phyloP scores from a whole-genome alignment of 2,888 invertebrate genomes.

The Cinara cedri region DNA sequence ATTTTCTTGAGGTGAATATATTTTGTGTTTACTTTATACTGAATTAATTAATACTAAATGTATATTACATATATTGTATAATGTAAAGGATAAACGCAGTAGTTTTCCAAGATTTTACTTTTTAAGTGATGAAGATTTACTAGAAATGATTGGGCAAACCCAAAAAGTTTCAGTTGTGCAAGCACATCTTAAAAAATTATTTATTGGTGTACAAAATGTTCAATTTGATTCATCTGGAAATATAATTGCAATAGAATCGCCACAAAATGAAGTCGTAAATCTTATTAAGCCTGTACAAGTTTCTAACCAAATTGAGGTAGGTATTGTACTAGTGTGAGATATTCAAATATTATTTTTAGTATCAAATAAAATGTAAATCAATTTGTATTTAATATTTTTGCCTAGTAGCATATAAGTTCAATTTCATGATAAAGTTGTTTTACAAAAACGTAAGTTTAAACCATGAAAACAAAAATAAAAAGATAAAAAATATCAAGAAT shows the following conservation, averaged over 20 bases:
- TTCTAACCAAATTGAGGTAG: constrained; percentile 79
- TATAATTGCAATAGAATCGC: constrained; percentile 75
- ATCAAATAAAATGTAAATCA: background rate
- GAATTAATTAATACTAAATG: background rate
- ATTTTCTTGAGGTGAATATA: constrained; percentile 80
- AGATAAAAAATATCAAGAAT: too few species aligned
- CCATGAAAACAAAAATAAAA: too few species aligned
- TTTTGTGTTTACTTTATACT: background rate
- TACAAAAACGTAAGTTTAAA: too few species aligned
- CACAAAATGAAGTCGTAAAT: constrained; percentile 76
- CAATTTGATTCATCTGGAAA: constrained; percentile 70
- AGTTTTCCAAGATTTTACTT: constrained; percentile 96
- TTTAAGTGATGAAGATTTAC: constrained; percentile 94
- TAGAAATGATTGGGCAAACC: constrained; percentile 93
- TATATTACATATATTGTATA: background rate
- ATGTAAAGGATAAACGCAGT: constrained; percentile 83
- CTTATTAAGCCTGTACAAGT: constrained; percentile 74
- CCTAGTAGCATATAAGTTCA: too few species aligned
- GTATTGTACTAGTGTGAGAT: too few species aligned
- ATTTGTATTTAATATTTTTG: too few species aligned
- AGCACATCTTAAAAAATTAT: constrained; percentile 92
- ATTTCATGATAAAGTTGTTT: too few species aligned
- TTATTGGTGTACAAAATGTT: constrained; percentile 86
- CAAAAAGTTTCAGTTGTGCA: constrained; percentile 89
- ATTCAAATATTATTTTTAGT: constrained; percentile 12